A percentile compares a stretch with the other conserved stretches of the same genome.
Conservation (phyloP, 2,113 vertebrate species). For the Galemys pyrenaicus region DNA sequence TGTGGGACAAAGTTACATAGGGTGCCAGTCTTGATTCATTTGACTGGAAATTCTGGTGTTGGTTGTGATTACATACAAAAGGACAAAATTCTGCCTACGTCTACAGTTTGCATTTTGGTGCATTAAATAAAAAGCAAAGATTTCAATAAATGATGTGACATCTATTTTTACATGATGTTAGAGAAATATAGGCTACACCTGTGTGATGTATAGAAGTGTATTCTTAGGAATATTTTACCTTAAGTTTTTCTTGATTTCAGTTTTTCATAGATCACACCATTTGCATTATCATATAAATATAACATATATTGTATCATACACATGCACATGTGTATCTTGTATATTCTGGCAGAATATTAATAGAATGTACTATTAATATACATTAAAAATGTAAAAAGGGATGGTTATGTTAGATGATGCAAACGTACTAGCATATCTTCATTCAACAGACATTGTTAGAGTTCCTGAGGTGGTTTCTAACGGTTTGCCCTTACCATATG, state of each 20-base stretch:
- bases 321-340: neutral
- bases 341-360: neutral
- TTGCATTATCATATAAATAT: neutral
- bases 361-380: neutral
- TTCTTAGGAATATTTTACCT: neutral
- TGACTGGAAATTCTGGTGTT: neutral
- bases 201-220: neutral
- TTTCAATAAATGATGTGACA: neutral
- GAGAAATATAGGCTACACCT: neutral
- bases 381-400: neutral
- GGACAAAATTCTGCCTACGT: neutral
- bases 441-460: neutral
- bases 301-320: neutral
- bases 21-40: neutral
- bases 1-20: neutral
- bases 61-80: slow-evolving; percentile 21
- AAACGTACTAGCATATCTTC: too few species aligned
- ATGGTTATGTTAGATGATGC: neutral
- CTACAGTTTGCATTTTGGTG: neutral
- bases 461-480: neutral
- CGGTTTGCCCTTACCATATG: neutral
- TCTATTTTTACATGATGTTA: neutral
- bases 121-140: neutral
- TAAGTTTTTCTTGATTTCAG: neutral
- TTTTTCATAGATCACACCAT: neutral